Evolutionary conservation across 2,888 invertebrate species (phyloP), one percentile per base, ranked within the genome.

Genomic region (Slavum lentiscoides): DNA sequence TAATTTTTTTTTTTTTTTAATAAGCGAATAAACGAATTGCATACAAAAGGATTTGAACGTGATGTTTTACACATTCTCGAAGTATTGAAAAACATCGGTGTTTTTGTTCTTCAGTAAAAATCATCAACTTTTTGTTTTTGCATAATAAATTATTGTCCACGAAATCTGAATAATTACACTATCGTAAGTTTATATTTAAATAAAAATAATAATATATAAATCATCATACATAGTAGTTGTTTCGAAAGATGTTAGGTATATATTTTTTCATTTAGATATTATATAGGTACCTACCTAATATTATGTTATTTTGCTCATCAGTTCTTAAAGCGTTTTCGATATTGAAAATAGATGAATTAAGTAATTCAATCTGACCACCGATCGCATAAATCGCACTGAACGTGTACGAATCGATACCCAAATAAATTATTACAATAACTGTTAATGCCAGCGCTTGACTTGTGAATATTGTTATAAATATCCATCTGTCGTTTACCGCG

Each of bases 321-420:
- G 62, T n/a, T 53, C 5, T 21, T 21, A 55, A 39, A 9, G 21
- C 19, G 15, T 66, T 66, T 58, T 21, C n/a, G 3, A 58, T 66
- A 13, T 62, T 77, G 6, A 62, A 39, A 2, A 77, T 15, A 17
- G 69, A 53, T 5, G 39, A 49, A 7, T 62, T 77, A 3, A 77
- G 53, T 39, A 77, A 17, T 69, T 77, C 77, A n/a, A 77, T 70
- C 37, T 77, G 77, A 62, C 77, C 77, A 4, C 77, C 69, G 0
- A 70, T 15, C 1, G 69, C 11, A 59, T 77, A 70, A 21, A 77
- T 77, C 2, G 77, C 11, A 1, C 69, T 62, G 19, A 77, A 77
- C 53, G 70, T 37, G 19, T 62, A 77, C 13, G 69, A 15, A 53
- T 70, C 77, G 30, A 77, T 70, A 0, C 69, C 61, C 37, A 77